A percentile compares a stretch with the other conserved stretches of the same genome.
Conservation (phyloP, 1,140 invertebrate genomes). For the Phymorhynchus buccinoides region DNA sequence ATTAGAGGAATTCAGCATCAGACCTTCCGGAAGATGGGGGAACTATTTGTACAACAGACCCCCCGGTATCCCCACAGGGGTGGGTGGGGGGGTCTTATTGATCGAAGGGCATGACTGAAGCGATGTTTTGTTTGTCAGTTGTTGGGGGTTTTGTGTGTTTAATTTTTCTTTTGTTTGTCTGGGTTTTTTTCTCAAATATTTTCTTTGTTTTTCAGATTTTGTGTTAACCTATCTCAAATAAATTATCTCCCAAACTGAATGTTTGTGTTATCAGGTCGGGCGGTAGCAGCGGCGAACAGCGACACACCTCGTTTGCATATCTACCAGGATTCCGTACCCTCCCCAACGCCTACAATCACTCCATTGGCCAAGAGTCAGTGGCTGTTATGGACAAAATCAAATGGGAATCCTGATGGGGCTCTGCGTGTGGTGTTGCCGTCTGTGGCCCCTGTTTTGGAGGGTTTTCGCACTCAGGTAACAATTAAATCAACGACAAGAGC, state of each 20-base stretch:
- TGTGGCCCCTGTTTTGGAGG: slow-evolving; percentile 93
- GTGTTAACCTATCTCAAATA: background rate
- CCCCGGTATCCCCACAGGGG: too few relatives aligned
- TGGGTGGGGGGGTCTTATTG: too few relatives aligned
- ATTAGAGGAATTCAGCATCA: too few relatives aligned
- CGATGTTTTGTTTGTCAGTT: too few relatives aligned
- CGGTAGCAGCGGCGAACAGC: background rate
- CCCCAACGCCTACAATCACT: slow-evolving; percentile 56
- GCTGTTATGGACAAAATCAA: slow-evolving; percentile 97
- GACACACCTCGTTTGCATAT: background rate
- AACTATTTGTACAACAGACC: too few relatives aligned
- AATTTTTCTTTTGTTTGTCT: background rate
- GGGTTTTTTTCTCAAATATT: background rate
- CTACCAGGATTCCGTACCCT: slow-evolving; percentile 61
- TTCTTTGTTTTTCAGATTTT: background rate
- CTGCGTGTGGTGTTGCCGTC: slow-evolving; percentile 96
- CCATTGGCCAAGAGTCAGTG: slow-evolving; percentile 77
- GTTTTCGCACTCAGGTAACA: slow-evolving; percentile 91
- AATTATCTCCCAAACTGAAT: background rate
- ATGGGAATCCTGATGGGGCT: slow-evolving; percentile 94
- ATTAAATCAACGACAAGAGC: too few relatives aligned
- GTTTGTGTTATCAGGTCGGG: background rate
- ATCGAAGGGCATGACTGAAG: too few relatives aligned
- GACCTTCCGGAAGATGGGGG: too few relatives aligned
- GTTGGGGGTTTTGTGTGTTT: too few relatives aligned